Evolutionary conservation across 2,797 vertebrate genomes (phyloP), one percentile per base, ranked within the genome.

Genomic region (Pempheris klunzingeri): DNA sequence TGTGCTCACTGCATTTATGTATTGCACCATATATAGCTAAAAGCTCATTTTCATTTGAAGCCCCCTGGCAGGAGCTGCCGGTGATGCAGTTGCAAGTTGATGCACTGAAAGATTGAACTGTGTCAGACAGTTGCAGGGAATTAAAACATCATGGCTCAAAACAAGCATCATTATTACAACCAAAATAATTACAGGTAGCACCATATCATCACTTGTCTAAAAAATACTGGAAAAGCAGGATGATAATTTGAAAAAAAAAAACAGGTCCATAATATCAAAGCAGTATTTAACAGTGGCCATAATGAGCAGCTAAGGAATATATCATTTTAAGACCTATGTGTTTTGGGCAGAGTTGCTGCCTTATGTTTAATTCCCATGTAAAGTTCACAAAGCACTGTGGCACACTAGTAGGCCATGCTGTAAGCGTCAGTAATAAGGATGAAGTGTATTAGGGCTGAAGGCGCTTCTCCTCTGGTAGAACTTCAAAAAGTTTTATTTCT

Each of bases 401-500:
- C 64, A 80, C 76, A 84, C 64, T 71, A 79, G 74, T 69, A 84
- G 74, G 71, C 75, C 80, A 75, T 73, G 85, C 75, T 87, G 83
- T 80, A 80, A 86, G 84, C 49, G 10, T 60, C 84, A 61, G 82
- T 80, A 90, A 91, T 83, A 68, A 68, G 80, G 64, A 80, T 85
- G 84, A 83, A 83, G 82, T 72, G 80, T 58, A 84, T 85, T 54
- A 81, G 70, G 71, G 74, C 90, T 88, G 85, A 90, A 90, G 90
- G 84, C 80, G 47, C 64, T 83, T 77, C 77, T 86, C 74, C 67
- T 84, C 77, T 74, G 80, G 70, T 83, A 46, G 74, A 82, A 88
- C 85, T 87, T 91, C 85, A 91, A 87, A 90, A 90, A 65, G 76
- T 84, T 76, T 38, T 26, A 77, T 77, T 83, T 54, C 88, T 90